A percentile compares a stretch with the other conserved stretches of the same genome.
Evolutionary conservation across 2,888 invertebrate species (phyloP).

Genomic region (Drosophila kuntzei): DNA sequence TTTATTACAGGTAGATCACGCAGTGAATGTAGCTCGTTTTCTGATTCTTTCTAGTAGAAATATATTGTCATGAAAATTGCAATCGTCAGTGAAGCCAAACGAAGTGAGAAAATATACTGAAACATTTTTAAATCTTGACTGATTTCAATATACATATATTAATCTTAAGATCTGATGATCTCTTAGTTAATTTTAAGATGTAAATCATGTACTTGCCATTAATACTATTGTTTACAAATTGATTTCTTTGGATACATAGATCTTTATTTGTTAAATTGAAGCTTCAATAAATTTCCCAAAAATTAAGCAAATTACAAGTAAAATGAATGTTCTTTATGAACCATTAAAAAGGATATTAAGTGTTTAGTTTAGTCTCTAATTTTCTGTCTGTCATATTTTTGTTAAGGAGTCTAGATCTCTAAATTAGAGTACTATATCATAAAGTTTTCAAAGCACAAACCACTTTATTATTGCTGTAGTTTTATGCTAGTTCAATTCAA

Average conservation of each 20-base stretch:
- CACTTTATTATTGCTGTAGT: not conserved
- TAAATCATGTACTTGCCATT: not conserved
- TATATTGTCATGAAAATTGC: not conserved
- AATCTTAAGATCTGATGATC: no score
- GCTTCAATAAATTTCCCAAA: not conserved
- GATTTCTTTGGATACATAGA: not conserved
- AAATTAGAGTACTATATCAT: constrained; percentile 6
- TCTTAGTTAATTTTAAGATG: no score
- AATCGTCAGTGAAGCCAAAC: no score
- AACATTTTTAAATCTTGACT: no score
- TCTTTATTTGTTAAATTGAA: not conserved
- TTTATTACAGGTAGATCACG: no score
- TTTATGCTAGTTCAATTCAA: constrained; percentile 28
- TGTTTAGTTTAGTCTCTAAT: not conserved
- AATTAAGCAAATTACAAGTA: not conserved
- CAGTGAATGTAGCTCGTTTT: not conserved
- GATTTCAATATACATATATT: no score
- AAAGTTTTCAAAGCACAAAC: not conserved
- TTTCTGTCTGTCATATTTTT: not conserved
- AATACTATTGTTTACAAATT: not conserved
- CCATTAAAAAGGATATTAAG: not conserved
- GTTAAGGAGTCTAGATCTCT: not conserved
- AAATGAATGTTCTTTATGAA: not conserved
- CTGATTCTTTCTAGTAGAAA: not conserved
- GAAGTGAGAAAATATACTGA: no score